phyloP scores from a whole-genome alignment of 2,113 vertebrate genomes.

The Chionodraco myersi region DNA sequence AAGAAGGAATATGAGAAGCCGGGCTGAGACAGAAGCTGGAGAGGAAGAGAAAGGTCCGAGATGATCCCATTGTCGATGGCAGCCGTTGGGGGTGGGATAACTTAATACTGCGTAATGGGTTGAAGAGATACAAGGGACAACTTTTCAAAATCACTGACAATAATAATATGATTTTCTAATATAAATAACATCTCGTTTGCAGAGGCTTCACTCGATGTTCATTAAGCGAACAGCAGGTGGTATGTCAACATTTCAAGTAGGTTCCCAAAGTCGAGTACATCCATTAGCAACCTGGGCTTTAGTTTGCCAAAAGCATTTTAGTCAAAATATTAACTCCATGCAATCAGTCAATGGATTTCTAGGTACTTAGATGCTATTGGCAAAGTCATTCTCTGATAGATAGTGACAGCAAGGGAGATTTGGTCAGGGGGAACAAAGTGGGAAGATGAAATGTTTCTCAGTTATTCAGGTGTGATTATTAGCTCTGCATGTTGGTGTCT shows the following conservation, averaged over 20 bases:
- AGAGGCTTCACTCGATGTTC: constrained; percentile 36
- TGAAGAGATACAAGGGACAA: neutral
- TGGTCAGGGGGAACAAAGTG: constrained; percentile 9
- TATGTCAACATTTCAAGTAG: constrained; percentile 21
- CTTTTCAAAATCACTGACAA: neutral
- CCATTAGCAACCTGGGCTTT: constrained; percentile 16
- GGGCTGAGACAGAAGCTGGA: neutral
- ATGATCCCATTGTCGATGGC: neutral
- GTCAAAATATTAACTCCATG: neutral
- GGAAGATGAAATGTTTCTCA: constrained; percentile 28
- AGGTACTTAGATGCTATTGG: constrained; percentile 11
- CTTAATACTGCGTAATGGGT: neutral
- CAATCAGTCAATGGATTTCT: constrained; percentile 20
- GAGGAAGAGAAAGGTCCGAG: neutral
- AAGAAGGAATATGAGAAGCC: constrained; percentile 18
- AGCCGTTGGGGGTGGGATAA: neutral
- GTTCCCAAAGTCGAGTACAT: constrained; percentile 31
- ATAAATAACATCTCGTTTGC: neutral
- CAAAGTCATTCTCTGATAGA: constrained; percentile 24
- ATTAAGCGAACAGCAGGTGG: constrained; percentile 51
- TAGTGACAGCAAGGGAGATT: neutral
- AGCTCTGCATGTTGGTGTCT: constrained; percentile 48
- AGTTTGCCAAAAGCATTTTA: constrained; percentile 31
- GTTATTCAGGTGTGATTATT: constrained; percentile 56
- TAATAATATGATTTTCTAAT: neutral